Base-by-base conservation (phyloP, 2,797 vertebrate genomes). In the Podargus strigoides region DNA sequence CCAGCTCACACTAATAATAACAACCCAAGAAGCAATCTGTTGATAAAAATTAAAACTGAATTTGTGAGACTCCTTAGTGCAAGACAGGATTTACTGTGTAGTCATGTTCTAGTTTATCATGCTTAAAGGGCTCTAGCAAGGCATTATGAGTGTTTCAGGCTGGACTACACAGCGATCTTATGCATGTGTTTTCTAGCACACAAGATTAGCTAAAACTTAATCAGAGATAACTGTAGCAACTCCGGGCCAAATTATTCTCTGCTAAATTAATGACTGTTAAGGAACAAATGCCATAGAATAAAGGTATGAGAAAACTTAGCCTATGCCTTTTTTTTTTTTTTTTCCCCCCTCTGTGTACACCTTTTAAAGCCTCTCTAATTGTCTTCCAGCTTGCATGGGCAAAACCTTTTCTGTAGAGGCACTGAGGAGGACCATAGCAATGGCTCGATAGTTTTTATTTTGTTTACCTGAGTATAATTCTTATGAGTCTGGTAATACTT, bases 1-100 rank as follows among this genome's bases (percentile, higher is more conserved):
- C 98, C 98, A 97, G 97, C 95, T 97, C 97, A 95, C 97, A 98
- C 97, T 98, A 98, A 97, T 98, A 98, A 98, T 94, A 98, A 97
- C 97, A 97, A 96, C 96, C 96, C 77, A 88, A 93, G 95, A 96
- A 97, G 97, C 97, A 98, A 98, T 96, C 98, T 97, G 98, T 97
- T 98, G 97, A 94, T 75, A 95, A 95, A 97, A 94, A 93, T 79
- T 74, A 95, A 88, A 96, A 95, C 91, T 46, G 88, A 96, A 95
- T 96, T 97, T 90, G 94, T 94, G 95, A 97, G 97, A 96, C 95
- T 96, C 95, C 49, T 94, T 84, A 86, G 93, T 76, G 81, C 96
- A 95, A 93, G 94, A 88, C n/a, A 4, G 95, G 89, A 74, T 95
- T 86, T 94, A 32, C 93, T 78, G 78, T 75, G 77, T 75, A 84